Base-by-base conservation (phyloP, 1,140 invertebrate genomes). In the Arctopsyche grandis region DNA sequence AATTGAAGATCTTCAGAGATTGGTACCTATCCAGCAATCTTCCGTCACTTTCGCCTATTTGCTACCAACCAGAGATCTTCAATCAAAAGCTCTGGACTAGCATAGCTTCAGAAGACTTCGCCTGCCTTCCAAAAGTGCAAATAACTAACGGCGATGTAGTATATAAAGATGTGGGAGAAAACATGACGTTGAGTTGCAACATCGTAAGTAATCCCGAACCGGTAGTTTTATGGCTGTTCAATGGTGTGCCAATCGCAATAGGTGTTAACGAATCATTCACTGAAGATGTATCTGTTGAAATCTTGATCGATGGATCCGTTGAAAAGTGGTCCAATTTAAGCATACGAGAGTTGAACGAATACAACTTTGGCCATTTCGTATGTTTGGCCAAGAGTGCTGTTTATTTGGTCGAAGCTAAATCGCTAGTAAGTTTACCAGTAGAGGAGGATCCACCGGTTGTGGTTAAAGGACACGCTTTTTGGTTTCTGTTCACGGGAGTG, bases 141-240 rank as follows among this genome's bases (percentile, higher is more conserved):
- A 85, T 88, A 16, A 29, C 14, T 12, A 69, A 70, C 9, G 60
- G 52, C 12, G 56, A 24, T 26, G 38, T 77, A 0, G 21, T 58
- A 10, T 26, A 79, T 44, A 78, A 52, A 44, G 56, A 69, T 43
- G 1, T 44, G 0, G 94, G 94, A 14, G 91, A 91, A 9, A 95
- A 95, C 82, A 90, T 94, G 0, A 94, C 94, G 9, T 91, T 98
- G 70, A 91, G 93, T 16, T 98, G 96, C 84, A 90, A 91, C 79
- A 92, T 95, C 0, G 92, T 89, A 26, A 96, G 95, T 0, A 94
- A 96, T 84, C 96, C 96, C 0, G 90, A 94, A 84, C 95, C 96
- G 0, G 91, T 93, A 84, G 91, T 96, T 7, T 92, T 91, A 81
- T 98, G 96, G 81, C 38, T 79, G 0, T 82, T 80, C 24, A 80